phyloP scores from a whole-genome alignment of 2,113 vertebrate genomes.

The Orthonyx spaldingii region DNA sequence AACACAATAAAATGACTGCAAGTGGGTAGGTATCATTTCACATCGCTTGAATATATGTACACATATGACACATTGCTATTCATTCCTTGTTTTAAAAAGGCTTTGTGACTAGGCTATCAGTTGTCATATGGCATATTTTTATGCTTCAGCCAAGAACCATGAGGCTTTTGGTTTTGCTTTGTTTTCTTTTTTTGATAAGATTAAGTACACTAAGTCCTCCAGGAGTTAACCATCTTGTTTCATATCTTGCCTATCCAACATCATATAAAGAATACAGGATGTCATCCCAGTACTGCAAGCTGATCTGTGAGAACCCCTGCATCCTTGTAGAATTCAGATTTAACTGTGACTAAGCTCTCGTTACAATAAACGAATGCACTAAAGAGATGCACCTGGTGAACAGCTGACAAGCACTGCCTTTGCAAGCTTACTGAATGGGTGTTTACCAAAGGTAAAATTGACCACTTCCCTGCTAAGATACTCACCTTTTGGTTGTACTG shows the following conservation, averaged over 20 bases:
- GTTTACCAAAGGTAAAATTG: not conserved
- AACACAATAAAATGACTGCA: not conserved
- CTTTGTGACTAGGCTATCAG: not conserved
- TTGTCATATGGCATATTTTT: not conserved
- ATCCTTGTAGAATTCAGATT: not conserved
- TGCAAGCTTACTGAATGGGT: not conserved
- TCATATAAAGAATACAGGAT: not conserved
- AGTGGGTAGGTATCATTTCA: not conserved
- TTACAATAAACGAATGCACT: not conserved
- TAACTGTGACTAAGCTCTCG: not conserved
- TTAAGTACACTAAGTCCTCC: not conserved
- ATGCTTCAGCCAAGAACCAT: not conserved
- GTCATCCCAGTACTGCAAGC: not conserved
- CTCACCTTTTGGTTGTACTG: not conserved
- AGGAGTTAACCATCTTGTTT: conserved; percentile 1
- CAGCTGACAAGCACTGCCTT: not conserved
- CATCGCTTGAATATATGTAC: not conserved
- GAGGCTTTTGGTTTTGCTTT: not conserved
- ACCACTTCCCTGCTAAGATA: not conserved
- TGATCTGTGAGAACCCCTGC: not conserved
- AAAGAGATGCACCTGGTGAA: not conserved
- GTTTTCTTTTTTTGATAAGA: not conserved
- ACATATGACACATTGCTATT: not conserved
- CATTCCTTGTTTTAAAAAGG: not conserved
- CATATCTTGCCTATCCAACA: not conserved